These are phyloP conservation scores for Oncorhynchus masou DNA, from an alignment of 2,113 vertebrate species.

Conservation along the genomic window DNA sequence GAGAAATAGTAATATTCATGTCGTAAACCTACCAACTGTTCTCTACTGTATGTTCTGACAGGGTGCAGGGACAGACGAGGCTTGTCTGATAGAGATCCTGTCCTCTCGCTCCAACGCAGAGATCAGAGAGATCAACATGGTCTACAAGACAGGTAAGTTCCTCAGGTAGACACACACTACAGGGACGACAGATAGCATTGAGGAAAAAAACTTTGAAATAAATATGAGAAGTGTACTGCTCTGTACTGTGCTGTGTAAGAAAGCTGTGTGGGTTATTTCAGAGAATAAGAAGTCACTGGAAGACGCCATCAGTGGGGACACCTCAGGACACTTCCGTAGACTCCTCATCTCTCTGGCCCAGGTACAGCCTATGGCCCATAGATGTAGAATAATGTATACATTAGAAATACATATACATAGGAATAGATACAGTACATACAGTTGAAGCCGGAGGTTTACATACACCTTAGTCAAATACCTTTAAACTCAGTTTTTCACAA, in stretches of 20 bases:
- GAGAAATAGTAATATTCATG: no score
- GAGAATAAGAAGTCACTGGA: conserved; percentile 91
- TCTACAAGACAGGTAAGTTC: conserved; percentile 86
- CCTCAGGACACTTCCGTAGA: conserved; percentile 93
- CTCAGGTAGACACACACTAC: no score
- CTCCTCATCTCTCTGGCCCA: conserved; percentile 92
- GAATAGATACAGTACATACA: no score
- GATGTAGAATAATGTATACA: neutral
- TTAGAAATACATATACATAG: no score
- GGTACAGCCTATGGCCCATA: conserved; percentile 67
- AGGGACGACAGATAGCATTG: no score
- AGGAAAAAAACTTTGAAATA: no score
- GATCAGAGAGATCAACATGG: conserved; percentile 83
- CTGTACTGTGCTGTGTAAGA: no score
- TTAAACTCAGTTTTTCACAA: no score
- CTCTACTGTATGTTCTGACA: conserved; percentile 43
- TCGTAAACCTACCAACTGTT: no score
- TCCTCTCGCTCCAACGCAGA: conserved; percentile 89
- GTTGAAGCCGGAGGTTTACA: no score
- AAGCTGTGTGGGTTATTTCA: conserved; percentile 56
- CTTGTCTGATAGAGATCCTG: conserved; percentile 95
- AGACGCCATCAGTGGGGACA: conserved; percentile 89
- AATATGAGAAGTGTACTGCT: no score
- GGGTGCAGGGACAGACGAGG: conserved; percentile 96
- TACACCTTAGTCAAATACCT: no score